These are phyloP conservation scores for Crotalus adamanteus DNA, from an alignment of 2,797 vertebrate genomes.

Conservation along the genomic window DNA sequence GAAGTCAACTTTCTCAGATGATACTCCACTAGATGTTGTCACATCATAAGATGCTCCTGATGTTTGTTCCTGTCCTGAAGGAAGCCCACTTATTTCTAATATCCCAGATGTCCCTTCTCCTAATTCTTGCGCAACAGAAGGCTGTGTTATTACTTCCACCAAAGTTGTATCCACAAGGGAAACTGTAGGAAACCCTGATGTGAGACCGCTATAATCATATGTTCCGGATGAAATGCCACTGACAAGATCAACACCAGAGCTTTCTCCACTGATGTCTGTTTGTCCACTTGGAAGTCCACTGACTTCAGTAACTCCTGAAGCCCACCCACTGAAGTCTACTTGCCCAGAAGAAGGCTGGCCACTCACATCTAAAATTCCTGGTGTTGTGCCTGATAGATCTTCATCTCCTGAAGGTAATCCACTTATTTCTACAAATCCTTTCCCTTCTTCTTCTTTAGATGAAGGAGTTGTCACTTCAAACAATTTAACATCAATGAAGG, in stretches of 20 bases:
- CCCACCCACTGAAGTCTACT: conserved; percentile 67
- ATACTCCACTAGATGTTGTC: conserved; percentile 61
- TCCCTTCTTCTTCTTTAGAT: conserved; percentile 68
- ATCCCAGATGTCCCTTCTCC: conserved; percentile 77
- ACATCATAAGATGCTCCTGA: conserved; percentile 74
- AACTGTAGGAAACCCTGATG: conserved; percentile 68
- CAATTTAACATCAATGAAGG: conserved; percentile 69
- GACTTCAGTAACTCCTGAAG: conserved; percentile 63
- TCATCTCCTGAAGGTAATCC: conserved; percentile 70
- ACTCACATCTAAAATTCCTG: conserved; percentile 70
- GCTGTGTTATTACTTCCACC: conserved; percentile 69
- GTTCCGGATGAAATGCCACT: conserved; percentile 71
- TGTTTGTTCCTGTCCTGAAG: conserved; percentile 64
- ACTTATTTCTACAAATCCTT: conserved; percentile 72
- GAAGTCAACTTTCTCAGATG: conserved; percentile 63
- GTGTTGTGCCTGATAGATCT: conserved; percentile 58
- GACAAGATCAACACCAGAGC: conserved; percentile 62
- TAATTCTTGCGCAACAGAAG: conserved; percentile 76
- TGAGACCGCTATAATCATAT: conserved; percentile 70
- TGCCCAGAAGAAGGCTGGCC: conserved; percentile 73
- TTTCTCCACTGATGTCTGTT: conserved; percentile 67
- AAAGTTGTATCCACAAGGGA: conserved; percentile 72
- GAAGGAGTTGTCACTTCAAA: conserved; percentile 69
- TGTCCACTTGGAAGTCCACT: conserved; percentile 69
- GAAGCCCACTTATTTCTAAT: conserved; percentile 72